Evolutionary conservation across 2,113 vertebrate genomes (phyloP).

Genomic region (Equus quagga): DNA sequence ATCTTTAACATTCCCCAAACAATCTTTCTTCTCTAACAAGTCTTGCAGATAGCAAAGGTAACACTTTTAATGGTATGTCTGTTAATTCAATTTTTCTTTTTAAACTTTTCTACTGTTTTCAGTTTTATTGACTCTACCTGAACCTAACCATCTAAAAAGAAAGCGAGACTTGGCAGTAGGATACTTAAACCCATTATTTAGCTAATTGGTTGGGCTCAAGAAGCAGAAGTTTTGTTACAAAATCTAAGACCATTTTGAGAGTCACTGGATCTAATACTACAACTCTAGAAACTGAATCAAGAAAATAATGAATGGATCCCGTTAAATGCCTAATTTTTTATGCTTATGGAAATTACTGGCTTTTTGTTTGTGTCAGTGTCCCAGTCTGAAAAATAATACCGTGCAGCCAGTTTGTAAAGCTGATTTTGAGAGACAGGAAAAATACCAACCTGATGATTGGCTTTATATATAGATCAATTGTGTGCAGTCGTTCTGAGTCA

Average conservation of each 20-base stretch:
- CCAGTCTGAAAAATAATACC: background rate
- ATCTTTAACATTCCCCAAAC: constrained; percentile 53
- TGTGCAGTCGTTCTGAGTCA: background rate
- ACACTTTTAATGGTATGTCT: background rate
- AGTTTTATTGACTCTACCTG: constrained; percentile 13
- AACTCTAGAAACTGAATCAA: background rate
- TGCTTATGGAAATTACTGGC: background rate
- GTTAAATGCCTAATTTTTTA: background rate
- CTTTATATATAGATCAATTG: background rate
- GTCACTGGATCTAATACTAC: background rate
- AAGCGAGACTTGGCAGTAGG: background rate
- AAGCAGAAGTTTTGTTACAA: background rate
- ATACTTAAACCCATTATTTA: background rate
- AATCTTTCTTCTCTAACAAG: constrained; percentile 32
- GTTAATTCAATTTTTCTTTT: background rate
- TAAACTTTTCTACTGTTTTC: background rate
- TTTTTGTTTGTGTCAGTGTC: constrained; percentile 1
- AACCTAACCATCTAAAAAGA: constrained; percentile 7
- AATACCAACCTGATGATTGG: background rate
- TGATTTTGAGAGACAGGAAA: constrained; percentile 6
- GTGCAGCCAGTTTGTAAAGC: background rate
- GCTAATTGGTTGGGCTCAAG: background rate
- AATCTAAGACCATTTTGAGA: background rate
- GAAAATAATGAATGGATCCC: background rate
- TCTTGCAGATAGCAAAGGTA: background rate